phyloP scores from a whole-genome alignment of 2,113 vertebrate species.

The Ptilorrhoa leucosticta region DNA sequence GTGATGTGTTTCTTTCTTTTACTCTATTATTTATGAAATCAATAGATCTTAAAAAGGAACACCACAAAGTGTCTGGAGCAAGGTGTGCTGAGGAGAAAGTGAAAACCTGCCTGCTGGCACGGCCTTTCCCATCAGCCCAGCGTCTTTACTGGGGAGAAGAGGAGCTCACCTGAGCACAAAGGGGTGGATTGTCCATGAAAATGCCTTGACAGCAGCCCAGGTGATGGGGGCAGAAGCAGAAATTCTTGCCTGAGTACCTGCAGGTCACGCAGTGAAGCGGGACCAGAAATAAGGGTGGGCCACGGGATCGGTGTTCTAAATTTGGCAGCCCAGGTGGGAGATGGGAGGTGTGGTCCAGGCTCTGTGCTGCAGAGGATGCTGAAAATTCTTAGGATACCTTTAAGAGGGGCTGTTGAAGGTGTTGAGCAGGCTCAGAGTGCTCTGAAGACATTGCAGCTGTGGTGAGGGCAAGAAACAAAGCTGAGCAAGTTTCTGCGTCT shows the following conservation, averaged over 20 bases:
- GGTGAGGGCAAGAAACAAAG: background rate
- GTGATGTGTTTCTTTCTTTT: background rate
- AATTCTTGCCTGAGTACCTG: background rate
- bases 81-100: background rate
- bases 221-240: background rate
- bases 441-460: background rate
- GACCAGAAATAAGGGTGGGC: background rate
- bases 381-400: background rate
- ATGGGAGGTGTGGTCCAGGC: rapidly evolving
- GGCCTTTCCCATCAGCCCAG: background rate
- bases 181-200: background rate
- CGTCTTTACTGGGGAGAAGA: rapidly evolving
- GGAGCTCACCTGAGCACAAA: background rate
- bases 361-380: background rate
- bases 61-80: background rate
- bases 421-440: background rate
- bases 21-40: constrained; percentile 43
- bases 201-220: background rate
- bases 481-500: background rate
- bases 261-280: background rate
- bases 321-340: background rate
- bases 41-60: constrained; percentile 24
- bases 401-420: background rate
- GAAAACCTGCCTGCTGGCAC: background rate
- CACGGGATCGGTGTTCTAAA: background rate